Base-by-base conservation (phyloP, 2,888 invertebrate species). In the Leptinotarsa juncta region DNA sequence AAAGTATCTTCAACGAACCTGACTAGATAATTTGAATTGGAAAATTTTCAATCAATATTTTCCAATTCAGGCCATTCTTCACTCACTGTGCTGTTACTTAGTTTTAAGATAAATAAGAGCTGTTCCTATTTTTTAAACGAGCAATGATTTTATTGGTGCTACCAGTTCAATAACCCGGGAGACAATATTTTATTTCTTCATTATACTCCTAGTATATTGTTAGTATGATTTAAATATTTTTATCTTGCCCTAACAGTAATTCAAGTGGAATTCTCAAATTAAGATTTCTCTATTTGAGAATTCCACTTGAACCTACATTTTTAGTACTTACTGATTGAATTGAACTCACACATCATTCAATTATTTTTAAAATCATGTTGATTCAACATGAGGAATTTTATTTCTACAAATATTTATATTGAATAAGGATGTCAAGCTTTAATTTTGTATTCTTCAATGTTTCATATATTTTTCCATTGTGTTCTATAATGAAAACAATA, bases 71-170 rank as follows among this genome's bases (percentile, higher is more conserved):
- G 4, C 23, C 57, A 57, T 23, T 57, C 15, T 14, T 62, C 32
- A 62, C 62, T 60, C 60, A 26, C 10, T 60, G 62, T 42, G 62
- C 42, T 62, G 16, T 62, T 62, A 62, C 32, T 62, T 42, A 62
- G 32, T 62, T 62, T 62, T 62, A 62, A 42, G 42, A 16, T 18
- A 26, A 57, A 67, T 48, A 51, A n/a, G 42, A 69, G 57, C 57
- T 57, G 70, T 70, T 70, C 65, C 65, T 66, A 70, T 70, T 66
- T 73, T 69, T 50, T 55, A 55, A 70, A 55, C 16, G 18, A 60
- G 67, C 20, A 32, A 62, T 67, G 18, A 62, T 67, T 62, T 60
- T 72, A 67, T 67, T 49, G 66, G 67, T 67, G 67, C 50, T 67
- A 66, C 62, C 32, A 32, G 32, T 32, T 32, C 7, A 32, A 42